These are phyloP conservation scores for Tadarida brasiliensis DNA, from an alignment of 2,797 vertebrate genomes.

Conservation along the genomic window DNA sequence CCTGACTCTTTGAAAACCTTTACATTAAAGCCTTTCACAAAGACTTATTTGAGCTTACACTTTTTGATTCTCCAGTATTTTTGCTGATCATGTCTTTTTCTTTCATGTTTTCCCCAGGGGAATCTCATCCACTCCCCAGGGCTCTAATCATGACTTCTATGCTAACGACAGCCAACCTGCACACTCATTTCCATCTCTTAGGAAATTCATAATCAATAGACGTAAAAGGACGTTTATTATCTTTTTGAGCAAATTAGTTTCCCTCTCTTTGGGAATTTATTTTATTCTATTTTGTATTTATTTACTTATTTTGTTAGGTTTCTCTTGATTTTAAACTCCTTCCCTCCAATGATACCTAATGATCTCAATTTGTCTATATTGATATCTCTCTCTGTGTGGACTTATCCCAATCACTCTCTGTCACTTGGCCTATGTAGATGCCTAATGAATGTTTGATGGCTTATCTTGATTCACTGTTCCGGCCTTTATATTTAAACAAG, in stretches of 20 bases:
- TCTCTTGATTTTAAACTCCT: slow-evolving; percentile 34
- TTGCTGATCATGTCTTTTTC: background rate
- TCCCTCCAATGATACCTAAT: background rate
- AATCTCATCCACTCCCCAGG: background rate
- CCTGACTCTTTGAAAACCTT: background rate
- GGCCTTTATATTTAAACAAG: background rate
- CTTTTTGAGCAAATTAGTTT: background rate
- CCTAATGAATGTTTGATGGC: background rate
- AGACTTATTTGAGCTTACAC: background rate
- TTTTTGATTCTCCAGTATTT: background rate
- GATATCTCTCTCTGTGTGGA: background rate
- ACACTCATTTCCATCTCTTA: background rate
- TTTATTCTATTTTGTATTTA: background rate
- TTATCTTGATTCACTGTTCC: slow-evolving; percentile 7
- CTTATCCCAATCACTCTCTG: background rate
- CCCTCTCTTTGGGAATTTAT: background rate
- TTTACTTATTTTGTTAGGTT: background rate
- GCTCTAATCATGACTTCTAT: background rate
- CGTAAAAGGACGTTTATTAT: background rate
- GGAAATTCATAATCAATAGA: background rate
- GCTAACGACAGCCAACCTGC: background rate
- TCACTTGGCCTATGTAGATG: background rate
- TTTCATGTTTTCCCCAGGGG: background rate
- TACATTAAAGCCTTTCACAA: background rate
- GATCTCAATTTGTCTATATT: background rate